Percentiles rank a stretch among this genome's conserved stretches.
Conservation (phyloP, 2,888 invertebrate species). For the Selenia dentaria region DNA sequence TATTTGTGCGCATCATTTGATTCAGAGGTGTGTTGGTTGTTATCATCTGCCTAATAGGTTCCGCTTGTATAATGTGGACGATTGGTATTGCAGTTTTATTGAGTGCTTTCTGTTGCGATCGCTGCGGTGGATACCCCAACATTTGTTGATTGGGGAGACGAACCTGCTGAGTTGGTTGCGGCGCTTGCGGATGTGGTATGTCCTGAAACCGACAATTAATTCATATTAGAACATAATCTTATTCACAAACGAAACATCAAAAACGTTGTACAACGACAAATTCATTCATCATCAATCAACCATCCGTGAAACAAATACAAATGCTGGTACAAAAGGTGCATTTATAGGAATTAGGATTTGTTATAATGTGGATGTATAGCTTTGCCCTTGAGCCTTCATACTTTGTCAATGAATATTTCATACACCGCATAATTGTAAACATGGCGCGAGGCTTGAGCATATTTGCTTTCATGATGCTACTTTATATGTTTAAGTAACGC, state of each 20-base stretch:
- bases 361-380: slow-evolving; percentile 51
- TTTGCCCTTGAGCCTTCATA: slow-evolving; percentile 46
- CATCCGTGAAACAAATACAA: neutral
- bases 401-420: slow-evolving; percentile 26
- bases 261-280: neutral
- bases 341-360: slow-evolving; percentile 32
- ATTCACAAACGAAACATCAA: too few species aligned
- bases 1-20: slow-evolving; percentile 47
- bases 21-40: slow-evolving; percentile 32
- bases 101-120: slow-evolving; percentile 33
- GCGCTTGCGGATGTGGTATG: slow-evolving; percentile 44
- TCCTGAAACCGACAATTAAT: slow-evolving; percentile 59
- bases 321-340: slow-evolving; percentile 44
- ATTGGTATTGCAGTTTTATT: slow-evolving; percentile 59
- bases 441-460: slow-evolving; percentile 1
- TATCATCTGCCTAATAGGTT: slow-evolving; percentile 34
- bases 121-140: slow-evolving; percentile 45
- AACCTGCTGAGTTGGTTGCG: slow-evolving; percentile 44
- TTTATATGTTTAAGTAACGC: slow-evolving; percentile 3
- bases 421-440: neutral
- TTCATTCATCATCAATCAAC: neutral
- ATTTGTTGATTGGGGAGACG: slow-evolving; percentile 50
- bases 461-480: slow-evolving; percentile 14
- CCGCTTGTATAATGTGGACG: slow-evolving; percentile 59
- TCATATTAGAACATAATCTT: slow-evolving; percentile 38